Conservation (phyloP, 2,113 vertebrate species). For the Oncorhynchus clarkii region DNA sequence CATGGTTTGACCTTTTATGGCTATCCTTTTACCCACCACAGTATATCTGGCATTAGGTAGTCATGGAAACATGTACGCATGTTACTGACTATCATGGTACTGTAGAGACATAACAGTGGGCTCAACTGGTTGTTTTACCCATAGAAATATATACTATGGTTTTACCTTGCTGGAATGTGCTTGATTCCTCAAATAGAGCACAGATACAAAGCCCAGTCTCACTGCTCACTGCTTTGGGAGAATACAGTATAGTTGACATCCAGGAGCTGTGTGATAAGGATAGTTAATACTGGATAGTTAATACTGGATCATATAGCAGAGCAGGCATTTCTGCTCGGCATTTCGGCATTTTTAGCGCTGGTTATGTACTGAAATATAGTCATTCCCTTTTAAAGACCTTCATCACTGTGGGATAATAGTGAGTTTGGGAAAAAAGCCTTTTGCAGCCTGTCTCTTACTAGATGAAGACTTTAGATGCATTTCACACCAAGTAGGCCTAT, state of each 20-base stretch:
- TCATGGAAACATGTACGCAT: neutral
- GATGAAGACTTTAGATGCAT: constrained; percentile 8
- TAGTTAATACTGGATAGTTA: too few relatives aligned
- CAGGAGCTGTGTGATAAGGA: too few relatives aligned
- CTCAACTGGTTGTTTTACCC: neutral
- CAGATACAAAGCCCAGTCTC: too few relatives aligned
- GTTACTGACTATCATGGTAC: neutral
- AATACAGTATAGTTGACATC: neutral
- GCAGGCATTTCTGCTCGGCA: constrained; percentile 11
- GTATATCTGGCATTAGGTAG: neutral
- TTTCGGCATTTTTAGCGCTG: too few relatives aligned
- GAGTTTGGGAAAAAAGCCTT: constrained; percentile 55
- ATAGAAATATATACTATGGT: neutral
- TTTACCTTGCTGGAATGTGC: neutral
- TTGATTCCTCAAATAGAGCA: too few relatives aligned
- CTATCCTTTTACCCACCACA: neutral
- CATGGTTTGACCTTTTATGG: neutral
- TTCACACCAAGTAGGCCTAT: too few relatives aligned
- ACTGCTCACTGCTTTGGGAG: neutral
- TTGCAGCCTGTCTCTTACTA: constrained; percentile 25
- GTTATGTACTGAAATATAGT: constrained; percentile 35
- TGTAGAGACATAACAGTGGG: neutral
- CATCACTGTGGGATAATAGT: constrained; percentile 61
- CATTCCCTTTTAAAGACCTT: constrained; percentile 43
- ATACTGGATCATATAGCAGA: neutral